These are phyloP conservation scores for Rallus limicola DNA, from an alignment of 2,113 vertebrate species.

Conservation along the genomic window DNA sequence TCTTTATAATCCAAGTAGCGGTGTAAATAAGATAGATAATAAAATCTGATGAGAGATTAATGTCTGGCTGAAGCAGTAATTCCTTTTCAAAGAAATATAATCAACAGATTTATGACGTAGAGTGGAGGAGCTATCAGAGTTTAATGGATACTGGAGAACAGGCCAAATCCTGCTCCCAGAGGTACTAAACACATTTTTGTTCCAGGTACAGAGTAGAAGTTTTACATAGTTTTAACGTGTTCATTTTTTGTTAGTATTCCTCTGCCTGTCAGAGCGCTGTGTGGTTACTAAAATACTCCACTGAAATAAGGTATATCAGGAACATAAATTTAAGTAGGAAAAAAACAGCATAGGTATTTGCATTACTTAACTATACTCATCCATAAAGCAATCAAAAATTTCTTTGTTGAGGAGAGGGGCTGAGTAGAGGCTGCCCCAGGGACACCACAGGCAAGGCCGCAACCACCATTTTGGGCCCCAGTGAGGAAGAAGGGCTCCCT, in stretches of 20 bases:
- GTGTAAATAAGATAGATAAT: conserved; percentile 48
- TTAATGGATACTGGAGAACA: background rate
- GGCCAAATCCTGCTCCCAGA: background rate
- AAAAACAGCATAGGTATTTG: background rate
- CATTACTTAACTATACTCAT: background rate
- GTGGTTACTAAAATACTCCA: background rate
- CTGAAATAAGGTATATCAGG: background rate
- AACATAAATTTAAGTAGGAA: background rate
- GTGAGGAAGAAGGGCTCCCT: background rate
- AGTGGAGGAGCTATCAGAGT: background rate
- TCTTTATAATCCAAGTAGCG: conserved; percentile 33
- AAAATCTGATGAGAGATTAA: conserved; percentile 48
- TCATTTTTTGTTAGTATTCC: too few relatives aligned
- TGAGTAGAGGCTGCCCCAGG: background rate
- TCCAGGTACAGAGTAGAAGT: background rate
- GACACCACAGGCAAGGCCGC: background rate
- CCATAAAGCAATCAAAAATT: background rate
- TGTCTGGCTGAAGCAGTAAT: conserved; percentile 9
- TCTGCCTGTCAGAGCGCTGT: background rate
- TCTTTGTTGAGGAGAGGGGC: background rate
- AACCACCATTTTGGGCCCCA: accelerated
- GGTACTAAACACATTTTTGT: background rate
- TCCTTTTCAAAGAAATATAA: conserved; percentile 25
- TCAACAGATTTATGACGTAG: background rate
- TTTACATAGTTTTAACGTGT: background rate